These are phyloP conservation scores for Petromus typicus DNA, from an alignment of 2,113 vertebrate species.

Conservation along the genomic window DNA sequence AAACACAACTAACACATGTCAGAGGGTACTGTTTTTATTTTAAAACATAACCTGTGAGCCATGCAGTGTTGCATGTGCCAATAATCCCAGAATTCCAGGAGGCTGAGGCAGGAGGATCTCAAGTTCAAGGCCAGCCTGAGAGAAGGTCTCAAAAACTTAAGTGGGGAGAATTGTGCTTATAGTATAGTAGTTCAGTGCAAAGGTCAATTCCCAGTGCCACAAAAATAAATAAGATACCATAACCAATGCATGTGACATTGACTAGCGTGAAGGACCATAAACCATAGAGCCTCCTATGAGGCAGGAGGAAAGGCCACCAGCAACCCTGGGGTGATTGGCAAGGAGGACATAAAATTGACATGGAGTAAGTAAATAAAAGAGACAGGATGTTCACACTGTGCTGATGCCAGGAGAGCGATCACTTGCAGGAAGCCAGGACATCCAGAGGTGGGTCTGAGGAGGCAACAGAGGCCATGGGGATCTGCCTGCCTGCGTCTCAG, in stretches of 20 bases:
- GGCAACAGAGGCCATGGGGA: not conserved
- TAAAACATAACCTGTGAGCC: not conserved
- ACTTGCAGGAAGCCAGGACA: not conserved
- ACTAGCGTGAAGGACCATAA: not conserved
- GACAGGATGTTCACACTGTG: accelerated
- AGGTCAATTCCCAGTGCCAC: not conserved
- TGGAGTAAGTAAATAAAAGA: not conserved
- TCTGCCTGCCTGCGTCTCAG: not conserved
- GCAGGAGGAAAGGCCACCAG: not conserved
- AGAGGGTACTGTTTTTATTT: not conserved
- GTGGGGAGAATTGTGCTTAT: not conserved
- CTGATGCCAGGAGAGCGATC: not conserved
- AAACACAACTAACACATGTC: not conserved
- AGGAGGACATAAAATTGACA: not conserved
- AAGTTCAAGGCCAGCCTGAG: not conserved
- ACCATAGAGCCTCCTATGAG: not conserved
- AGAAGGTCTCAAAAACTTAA: not conserved
- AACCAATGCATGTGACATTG: not conserved
- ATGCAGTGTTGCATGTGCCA: not conserved
- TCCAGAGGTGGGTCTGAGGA: not conserved
- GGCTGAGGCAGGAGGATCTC: not conserved
- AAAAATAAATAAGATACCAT: not conserved
- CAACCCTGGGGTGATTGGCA: accelerated
- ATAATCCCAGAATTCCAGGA: not conserved
- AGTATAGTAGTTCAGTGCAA: not conserved